Base-by-base conservation (phyloP, 2,113 vertebrate genomes). In the Lophochroa leadbeateri region DNA sequence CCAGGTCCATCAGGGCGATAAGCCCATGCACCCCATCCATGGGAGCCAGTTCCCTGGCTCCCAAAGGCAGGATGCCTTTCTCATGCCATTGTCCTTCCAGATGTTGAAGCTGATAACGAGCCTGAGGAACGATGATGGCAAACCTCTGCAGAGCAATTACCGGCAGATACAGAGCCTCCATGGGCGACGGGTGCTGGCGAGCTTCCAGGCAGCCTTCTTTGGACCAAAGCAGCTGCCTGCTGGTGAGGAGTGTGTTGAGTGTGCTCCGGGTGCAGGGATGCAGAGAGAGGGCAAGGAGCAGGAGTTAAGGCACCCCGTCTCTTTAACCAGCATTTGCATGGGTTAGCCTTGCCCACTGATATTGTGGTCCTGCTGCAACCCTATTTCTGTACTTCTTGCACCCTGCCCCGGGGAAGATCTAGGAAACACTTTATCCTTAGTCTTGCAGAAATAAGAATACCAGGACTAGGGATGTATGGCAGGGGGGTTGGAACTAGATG, bases 101-200 rank as follows among this genome's bases (percentile, higher is more conserved):
- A 88, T 97, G 86, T 81, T 60, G 10, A 2, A 16, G 21, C 67
- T 92, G 67, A 77, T 89, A 37, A 93, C 9, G 0, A 91, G 35
- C 61, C 80, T 97, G 84, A 82, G 27, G n/a, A 70, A 44, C 0
- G 90, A 96, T 0, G 35, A 96, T 0, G 11, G 33, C 1, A 8
- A 89, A 19, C 13, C 83, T 33, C 60, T 98, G 81, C 89, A 96
- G 64, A 91, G 50, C 77, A 97, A 97, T 31, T 97, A 95, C 82
- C 77, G 89, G 21, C 64, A 39, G 6, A 61, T 37, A 8, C 95
- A 92, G 93, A 24, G 11, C 50, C 86, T 97, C 71, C 46, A 90
- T 0, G 70, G 93, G 27, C 94, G 97, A 9, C 10, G 0, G 5
- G 93, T 98, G 55, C 92, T 97, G 75, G 85, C 97, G 0, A 98